A percentile compares a stretch with the other conserved stretches of the same genome.
phyloP scores from a whole-genome alignment of 2,113 vertebrate genomes.

The Columbina picui region DNA sequence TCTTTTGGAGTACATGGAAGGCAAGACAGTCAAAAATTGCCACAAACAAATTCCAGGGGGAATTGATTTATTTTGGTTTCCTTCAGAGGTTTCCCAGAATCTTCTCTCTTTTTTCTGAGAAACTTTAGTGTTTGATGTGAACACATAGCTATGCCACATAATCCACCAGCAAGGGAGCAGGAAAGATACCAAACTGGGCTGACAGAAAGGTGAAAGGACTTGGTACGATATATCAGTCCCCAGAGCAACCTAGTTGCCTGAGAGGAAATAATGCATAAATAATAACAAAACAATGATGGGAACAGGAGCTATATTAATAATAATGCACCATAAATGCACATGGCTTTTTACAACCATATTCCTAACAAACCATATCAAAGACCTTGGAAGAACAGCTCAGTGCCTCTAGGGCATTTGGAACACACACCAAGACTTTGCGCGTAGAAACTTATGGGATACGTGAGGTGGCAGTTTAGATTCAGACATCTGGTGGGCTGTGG shows the following conservation, averaged over 20 bases:
- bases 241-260: not conserved
- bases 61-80: constrained; percentile 24
- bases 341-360: constrained; percentile 32
- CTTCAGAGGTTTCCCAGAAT: constrained; percentile 12
- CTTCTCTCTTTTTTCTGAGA: constrained; percentile 8
- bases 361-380: constrained; percentile 51
- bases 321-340: constrained; percentile 26
- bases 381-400: constrained; percentile 23
- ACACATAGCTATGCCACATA: not conserved
- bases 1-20: constrained; percentile 8
- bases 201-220: not conserved
- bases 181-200: not conserved
- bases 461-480: constrained; percentile 59
- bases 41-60: constrained; percentile 21
- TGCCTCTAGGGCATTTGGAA: constrained; percentile 40
- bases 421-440: constrained; percentile 18
- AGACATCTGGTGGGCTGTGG: constrained; percentile 60
- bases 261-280: constrained; percentile 6
- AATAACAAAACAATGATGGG: constrained; percentile 4
- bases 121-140: not conserved
- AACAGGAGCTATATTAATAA: constrained; percentile 39
- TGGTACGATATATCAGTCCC: not conserved
- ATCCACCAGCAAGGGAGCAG: not conserved
- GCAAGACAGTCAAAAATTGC: not conserved
- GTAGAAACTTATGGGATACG: constrained; percentile 20